Conservation (phyloP, 2,888 invertebrate species). For the Melikaiella ostensackeni region DNA sequence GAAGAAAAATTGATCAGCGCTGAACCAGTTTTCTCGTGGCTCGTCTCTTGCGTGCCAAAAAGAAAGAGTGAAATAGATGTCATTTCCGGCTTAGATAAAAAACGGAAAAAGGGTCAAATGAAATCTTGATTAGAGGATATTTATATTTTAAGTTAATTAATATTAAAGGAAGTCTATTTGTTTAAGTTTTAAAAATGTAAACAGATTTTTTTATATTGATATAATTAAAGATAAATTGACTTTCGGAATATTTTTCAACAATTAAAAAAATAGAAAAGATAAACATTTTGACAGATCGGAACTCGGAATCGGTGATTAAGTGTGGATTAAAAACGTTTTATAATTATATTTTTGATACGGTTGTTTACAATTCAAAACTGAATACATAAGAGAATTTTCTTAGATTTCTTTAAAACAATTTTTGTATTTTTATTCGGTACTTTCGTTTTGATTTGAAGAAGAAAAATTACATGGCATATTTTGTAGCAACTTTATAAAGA, state of each 20-base stretch:
- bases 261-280: no score
- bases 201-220: not conserved
- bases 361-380: not conserved
- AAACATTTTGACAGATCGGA: not conserved
- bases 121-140: not conserved
- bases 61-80: not conserved
- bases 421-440: not conserved
- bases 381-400: not conserved
- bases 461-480: not conserved
- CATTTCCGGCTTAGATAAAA: slow-evolving; percentile 2
- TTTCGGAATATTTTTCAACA: not conserved
- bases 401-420: not conserved
- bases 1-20: slow-evolving; percentile 88
- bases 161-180: not conserved
- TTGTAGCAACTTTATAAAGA: not conserved
- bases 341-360: not conserved
- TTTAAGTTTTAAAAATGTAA: not conserved
- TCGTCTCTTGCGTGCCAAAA: slow-evolving; percentile 12
- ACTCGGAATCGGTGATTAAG: not conserved
- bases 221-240: not conserved
- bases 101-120: not conserved
- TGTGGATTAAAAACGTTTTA: not conserved
- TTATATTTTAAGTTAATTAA: not conserved
- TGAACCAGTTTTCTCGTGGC: slow-evolving; percentile 84
- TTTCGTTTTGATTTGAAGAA: not conserved